Evolutionary conservation across 1,140 invertebrate species (phyloP).

Genomic region (Drosophila ercepeae): DNA sequence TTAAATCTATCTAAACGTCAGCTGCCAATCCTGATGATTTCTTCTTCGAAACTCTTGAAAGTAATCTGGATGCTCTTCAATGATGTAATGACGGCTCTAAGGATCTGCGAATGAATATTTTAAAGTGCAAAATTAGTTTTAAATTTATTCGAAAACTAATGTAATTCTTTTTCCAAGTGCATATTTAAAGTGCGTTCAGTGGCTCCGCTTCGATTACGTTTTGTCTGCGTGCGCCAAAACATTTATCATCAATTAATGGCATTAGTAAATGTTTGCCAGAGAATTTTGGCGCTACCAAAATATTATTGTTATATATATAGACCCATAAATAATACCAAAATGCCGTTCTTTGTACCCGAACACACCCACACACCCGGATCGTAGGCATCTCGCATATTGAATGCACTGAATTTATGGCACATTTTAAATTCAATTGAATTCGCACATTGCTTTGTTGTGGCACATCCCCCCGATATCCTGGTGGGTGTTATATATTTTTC

Average conservation of each 20-base stretch:
- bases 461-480: background rate
- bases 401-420: slow-evolving; percentile 59
- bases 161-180: background rate
- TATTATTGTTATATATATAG: slow-evolving; percentile 52
- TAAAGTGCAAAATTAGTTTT: no score
- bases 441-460: slow-evolving; percentile 32
- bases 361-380: background rate
- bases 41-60: no score
- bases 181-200: slow-evolving; percentile 8
- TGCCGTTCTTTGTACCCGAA: slow-evolving; percentile 24
- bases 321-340: slow-evolving; percentile 62
- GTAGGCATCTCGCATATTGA: slow-evolving; percentile 17
- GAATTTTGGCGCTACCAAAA: slow-evolving; percentile 46
- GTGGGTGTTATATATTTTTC: slow-evolving; percentile 5
- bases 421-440: slow-evolving; percentile 72
- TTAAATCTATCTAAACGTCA: no score
- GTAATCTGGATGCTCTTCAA: no score
- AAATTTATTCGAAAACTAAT: background rate
- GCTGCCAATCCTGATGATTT: no score
- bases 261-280: slow-evolving; percentile 60
- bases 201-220: slow-evolving; percentile 23
- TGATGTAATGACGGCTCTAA: no score
- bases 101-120: no score
- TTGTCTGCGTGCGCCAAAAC: slow-evolving; percentile 36
- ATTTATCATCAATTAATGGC: slow-evolving; percentile 66